Base-by-base conservation (phyloP, 1,140 invertebrate genomes). In the Heterodera schachtii region DNA sequence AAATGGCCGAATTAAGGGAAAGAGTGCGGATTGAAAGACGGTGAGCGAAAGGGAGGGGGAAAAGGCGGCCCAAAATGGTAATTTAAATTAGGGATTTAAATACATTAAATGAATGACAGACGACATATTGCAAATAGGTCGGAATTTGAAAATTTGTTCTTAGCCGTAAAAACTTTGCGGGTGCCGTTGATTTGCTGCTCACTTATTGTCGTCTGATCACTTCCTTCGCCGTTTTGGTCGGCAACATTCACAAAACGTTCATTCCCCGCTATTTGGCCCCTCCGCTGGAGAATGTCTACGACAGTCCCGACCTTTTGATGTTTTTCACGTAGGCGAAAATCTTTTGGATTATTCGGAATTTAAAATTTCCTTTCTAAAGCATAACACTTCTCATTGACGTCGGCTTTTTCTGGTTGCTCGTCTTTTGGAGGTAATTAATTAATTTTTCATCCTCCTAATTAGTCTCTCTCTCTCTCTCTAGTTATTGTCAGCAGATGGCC, bases 171-270 rank as follows among this genome's bases (percentile, higher is more conserved):
- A 78, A 78, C 44, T 78, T 78, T 78, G 76, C 76, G 19, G 76
- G 66, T 67, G n/a, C 76, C 8, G 76, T 78, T 7, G 76, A 78
- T 78, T 67, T 78, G 13, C 21, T 78, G 47, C 13, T 78, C 7
- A 78, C 76, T 2, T 78, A 78, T 70, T 78, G 76, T 8, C 52
- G 81, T 19, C 16, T 82, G 43, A 73, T 86, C 31, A 85, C 83
- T 16, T 78, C 84, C 13, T 87, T 85, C 67, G 84, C 84, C 49
- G 86, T 85, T 41, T 47, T 85, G 60, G 86, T 87, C n/a, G 84
- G 84, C 16, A 87, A 85, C 67, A 47, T 87, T 13, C 84, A 87
- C 75, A 87, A 87, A 75, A 86, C 69, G 41, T 87, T 85, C 67
- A 43, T 85, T n/a, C 86, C 84, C 43, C 21, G 52, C n/a, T 84